Evolutionary conservation across 2,797 vertebrate species (phyloP).

Genomic region (Enteromius afrohamiltoni): DNA sequence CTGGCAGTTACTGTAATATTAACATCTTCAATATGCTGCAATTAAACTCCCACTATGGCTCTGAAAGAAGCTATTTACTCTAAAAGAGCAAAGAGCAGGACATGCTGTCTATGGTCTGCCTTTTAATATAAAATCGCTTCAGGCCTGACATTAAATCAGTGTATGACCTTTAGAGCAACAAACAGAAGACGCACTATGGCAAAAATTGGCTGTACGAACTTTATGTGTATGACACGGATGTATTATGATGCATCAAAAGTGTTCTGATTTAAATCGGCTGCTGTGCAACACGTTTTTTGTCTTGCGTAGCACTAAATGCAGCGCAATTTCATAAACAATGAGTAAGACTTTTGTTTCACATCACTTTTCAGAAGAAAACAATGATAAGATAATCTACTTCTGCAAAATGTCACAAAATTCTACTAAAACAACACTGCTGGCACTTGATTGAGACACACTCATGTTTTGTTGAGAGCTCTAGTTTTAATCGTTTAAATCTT

Average conservation of each 20-base stretch:
- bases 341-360: background rate
- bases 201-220: background rate
- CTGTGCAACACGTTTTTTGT: background rate
- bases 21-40: slow-evolving; percentile 75
- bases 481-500: background rate
- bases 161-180: slow-evolving; percentile 21
- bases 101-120: slow-evolving; percentile 72
- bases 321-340: slow-evolving; percentile 10
- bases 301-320: background rate
- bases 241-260: slow-evolving; percentile 2
- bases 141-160: slow-evolving; percentile 21
- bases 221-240: background rate
- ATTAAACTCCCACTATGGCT: slow-evolving; percentile 81
- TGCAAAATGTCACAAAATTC: slow-evolving; percentile 20
- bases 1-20: slow-evolving; percentile 78
- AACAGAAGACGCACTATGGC: background rate
- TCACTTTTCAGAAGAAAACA: slow-evolving; percentile 17
- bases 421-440: background rate
- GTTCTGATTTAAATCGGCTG: slow-evolving; percentile 22
- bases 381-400: slow-evolving; percentile 22
- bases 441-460: background rate
- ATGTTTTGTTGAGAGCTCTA: background rate
- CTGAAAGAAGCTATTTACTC: slow-evolving; percentile 76
- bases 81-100: slow-evolving; percentile 70
- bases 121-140: slow-evolving; percentile 58